Evolutionary conservation across 1,140 invertebrate genomes (phyloP).

Genomic region (Colletes latitarsis): DNA sequence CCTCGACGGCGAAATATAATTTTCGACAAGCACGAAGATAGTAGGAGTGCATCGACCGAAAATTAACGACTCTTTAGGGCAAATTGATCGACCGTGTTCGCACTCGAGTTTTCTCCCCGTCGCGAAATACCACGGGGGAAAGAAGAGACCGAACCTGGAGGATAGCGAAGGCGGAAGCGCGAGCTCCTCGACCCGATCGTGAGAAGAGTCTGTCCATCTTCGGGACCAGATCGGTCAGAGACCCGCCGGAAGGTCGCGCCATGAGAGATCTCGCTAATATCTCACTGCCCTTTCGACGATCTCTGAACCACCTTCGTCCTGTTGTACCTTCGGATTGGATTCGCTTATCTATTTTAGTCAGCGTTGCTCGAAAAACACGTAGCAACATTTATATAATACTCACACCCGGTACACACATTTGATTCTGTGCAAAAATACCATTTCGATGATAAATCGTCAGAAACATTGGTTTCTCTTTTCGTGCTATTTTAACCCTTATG

Average conservation of each 20-base stretch:
- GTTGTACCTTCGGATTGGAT: no score
- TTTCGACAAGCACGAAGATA: conserved; percentile 72
- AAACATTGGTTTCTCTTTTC: no score
- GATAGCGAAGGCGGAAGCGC: conserved; percentile 56
- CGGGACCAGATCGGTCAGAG: conserved; percentile 25
- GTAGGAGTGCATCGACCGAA: conserved; percentile 66
- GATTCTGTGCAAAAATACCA: no score
- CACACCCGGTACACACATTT: no score
- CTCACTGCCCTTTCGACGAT: not conserved
- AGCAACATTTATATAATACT: no score
- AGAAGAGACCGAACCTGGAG: no score
- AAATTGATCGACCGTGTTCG: conserved; percentile 79
- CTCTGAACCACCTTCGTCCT: no score
- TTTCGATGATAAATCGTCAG: no score
- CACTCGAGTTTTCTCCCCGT: conserved; percentile 73
- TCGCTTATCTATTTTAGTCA: no score
- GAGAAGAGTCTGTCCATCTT: conserved; percentile 50
- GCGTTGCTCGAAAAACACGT: no score
- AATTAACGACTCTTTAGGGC: conserved; percentile 77
- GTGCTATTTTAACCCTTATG: no score
- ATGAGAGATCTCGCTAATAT: conserved; percentile 3
- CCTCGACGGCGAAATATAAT: conserved; percentile 70
- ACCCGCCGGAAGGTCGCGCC: conserved; percentile 22
- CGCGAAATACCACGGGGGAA: conserved; percentile 18
- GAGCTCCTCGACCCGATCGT: conserved; percentile 35